phyloP scores from a whole-genome alignment of 2,797 vertebrate species.

The Neostethus bicornis region DNA sequence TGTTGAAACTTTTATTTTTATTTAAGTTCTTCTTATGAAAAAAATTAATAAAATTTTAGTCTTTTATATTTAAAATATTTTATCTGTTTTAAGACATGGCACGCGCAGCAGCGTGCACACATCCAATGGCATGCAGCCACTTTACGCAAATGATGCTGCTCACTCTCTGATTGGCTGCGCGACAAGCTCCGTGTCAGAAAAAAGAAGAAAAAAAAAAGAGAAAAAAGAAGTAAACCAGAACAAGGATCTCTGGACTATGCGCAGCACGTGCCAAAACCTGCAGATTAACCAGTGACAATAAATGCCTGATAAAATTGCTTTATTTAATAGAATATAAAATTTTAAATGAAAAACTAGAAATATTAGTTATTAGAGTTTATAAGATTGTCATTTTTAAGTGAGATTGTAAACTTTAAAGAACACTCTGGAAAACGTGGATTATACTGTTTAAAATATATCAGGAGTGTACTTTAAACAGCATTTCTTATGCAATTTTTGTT shows the following conservation, averaged over 20 bases:
- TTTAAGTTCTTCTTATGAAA: no score
- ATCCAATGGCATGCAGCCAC: constrained; percentile 77
- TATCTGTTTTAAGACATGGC: constrained; percentile 73
- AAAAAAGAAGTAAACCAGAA: no score
- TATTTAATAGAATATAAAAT: constrained; percentile 9
- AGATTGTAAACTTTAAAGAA: no score
- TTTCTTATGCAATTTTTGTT: no score
- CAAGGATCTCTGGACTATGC: constrained; percentile 65
- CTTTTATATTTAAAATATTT: no score
- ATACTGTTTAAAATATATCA: no score
- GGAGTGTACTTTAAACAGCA: no score
- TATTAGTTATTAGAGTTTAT: neutral
- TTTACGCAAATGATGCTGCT: constrained; percentile 67
- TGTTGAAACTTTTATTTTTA: no score
- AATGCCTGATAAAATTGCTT: constrained; percentile 4
- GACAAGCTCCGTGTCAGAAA: constrained; percentile 74
- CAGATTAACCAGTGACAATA: constrained; percentile 56
- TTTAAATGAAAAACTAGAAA: neutral
- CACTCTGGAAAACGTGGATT: no score
- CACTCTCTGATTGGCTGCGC: constrained; percentile 78
- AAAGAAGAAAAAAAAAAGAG: no score
- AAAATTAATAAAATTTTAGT: no score
- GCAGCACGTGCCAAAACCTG: constrained; percentile 84
- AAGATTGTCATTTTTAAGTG: no score
- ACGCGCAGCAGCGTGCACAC: constrained; percentile 81